Evolutionary conservation across 2,113 vertebrate species (phyloP).

Genomic region (Anguilla rostrata): DNA sequence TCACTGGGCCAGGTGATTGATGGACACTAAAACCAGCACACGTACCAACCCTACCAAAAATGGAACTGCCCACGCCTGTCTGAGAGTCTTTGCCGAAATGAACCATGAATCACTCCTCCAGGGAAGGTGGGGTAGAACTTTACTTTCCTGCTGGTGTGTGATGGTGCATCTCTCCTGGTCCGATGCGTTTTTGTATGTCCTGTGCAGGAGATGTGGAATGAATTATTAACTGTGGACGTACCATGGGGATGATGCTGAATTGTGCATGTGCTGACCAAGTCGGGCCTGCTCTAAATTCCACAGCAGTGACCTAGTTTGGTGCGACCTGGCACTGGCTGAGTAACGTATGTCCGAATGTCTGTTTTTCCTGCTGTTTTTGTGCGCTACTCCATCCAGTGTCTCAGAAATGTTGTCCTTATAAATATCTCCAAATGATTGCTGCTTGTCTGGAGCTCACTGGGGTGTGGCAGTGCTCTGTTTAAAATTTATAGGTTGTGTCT

Average conservation of each 20-base stretch:
- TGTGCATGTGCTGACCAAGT: not conserved
- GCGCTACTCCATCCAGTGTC: not conserved
- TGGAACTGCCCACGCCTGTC: too few relatives aligned
- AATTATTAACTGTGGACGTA: not conserved
- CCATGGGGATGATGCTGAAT: not conserved
- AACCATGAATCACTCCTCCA: too few relatives aligned
- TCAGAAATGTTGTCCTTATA: not conserved
- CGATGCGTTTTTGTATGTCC: not conserved
- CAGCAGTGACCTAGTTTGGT: not conserved
- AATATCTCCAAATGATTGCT: not conserved
- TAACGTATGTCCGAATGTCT: not conserved
- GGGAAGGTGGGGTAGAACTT: too few relatives aligned
- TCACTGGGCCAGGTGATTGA: too few relatives aligned
- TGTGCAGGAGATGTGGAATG: not conserved
- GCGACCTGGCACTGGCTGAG: not conserved
- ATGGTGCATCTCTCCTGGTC: not conserved
- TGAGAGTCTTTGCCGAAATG: too few relatives aligned
- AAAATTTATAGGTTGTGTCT: not conserved
- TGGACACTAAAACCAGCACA: too few relatives aligned
- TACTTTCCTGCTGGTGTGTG: not conserved
- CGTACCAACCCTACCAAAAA: too few relatives aligned
- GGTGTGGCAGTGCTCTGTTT: not conserved
- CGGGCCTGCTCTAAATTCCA: not conserved
- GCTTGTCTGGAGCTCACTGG: not conserved
- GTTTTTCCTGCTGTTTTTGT: not conserved